Percentiles rank a stretch among this genome's conserved stretches.
phyloP scores from a whole-genome alignment of 2,888 invertebrate species.

The Ophion slaviceki region DNA sequence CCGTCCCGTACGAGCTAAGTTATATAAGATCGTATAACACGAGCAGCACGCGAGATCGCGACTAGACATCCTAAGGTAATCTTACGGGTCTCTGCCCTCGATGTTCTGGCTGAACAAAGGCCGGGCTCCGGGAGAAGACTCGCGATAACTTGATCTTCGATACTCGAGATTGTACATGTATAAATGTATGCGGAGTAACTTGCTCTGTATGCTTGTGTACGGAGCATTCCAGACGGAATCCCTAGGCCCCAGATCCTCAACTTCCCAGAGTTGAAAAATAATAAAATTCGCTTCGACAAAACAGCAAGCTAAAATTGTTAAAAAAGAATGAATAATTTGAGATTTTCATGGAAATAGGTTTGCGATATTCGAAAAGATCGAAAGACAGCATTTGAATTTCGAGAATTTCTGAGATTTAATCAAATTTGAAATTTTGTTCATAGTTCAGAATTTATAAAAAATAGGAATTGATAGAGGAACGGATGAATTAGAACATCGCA shows the following conservation, averaged over 20 bases:
- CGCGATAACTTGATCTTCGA: conserved; percentile 20
- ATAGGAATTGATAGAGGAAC: too few relatives aligned
- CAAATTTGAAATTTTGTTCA: too few relatives aligned
- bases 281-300: conserved; percentile 51
- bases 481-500: too few relatives aligned
- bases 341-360: background rate
- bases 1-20: conserved; percentile 6
- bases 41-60: background rate
- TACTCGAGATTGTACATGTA: background rate
- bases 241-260: too few relatives aligned
- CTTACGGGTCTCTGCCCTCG: conserved; percentile 29
- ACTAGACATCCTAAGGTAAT: conserved; percentile 32
- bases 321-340: background rate
- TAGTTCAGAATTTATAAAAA: too few relatives aligned
- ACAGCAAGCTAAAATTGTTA: background rate
- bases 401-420: background rate
- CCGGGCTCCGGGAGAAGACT: conserved; percentile 6
- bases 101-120: conserved; percentile 50
- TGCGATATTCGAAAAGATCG: background rate
- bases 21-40: conserved; percentile 32
- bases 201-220: background rate
- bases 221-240: background rate
- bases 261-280: conserved; percentile 7
- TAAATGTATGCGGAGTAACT: conserved; percentile 9
- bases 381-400: background rate